A percentile compares a stretch with the other conserved stretches of the same genome.
Conservation (phyloP, 2,113 vertebrate species). For the Periophthalmodon schlosseri region DNA sequence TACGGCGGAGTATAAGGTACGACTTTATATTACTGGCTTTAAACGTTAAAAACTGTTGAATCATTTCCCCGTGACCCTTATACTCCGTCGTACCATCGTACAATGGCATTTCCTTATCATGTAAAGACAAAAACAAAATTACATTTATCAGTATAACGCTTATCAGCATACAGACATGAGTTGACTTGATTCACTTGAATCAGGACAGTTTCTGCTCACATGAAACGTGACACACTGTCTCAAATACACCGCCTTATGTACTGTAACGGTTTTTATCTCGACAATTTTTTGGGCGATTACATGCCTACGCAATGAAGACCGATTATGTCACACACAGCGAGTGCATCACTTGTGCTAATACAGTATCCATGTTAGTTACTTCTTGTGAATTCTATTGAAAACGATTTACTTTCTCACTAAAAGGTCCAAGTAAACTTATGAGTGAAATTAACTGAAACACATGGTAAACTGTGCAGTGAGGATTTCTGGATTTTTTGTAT, state of each 20-base stretch:
- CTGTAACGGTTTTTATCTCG: slow-evolving; percentile 34
- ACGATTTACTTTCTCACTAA: not conserved
- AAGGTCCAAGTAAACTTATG: not conserved
- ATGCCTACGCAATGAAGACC: slow-evolving; percentile 12
- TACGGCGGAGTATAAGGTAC: too few species aligned
- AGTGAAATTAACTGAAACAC: not conserved
- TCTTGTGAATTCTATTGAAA: not conserved
- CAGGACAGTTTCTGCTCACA: slow-evolving; percentile 41
- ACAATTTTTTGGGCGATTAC: slow-evolving; percentile 43
- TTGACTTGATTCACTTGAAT: slow-evolving; percentile 6
- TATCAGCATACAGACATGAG: slow-evolving; percentile 32
- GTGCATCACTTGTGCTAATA: not conserved
- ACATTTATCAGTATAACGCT: slow-evolving; percentile 23
- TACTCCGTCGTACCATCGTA: too few species aligned
- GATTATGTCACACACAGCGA: not conserved
- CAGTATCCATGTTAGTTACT: not conserved
- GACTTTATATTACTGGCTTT: too few species aligned
- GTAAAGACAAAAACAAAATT: not conserved
- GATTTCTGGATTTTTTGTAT: not conserved
- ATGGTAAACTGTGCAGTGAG: not conserved
- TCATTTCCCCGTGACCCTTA: too few species aligned
- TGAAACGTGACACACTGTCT: slow-evolving; percentile 32
- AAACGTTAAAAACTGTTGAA: too few species aligned
- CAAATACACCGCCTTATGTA: slow-evolving; percentile 8
- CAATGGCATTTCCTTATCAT: not conserved